Conservation (phyloP, 23 tunicate genomes). For the Ascidia mentula region DNA sequence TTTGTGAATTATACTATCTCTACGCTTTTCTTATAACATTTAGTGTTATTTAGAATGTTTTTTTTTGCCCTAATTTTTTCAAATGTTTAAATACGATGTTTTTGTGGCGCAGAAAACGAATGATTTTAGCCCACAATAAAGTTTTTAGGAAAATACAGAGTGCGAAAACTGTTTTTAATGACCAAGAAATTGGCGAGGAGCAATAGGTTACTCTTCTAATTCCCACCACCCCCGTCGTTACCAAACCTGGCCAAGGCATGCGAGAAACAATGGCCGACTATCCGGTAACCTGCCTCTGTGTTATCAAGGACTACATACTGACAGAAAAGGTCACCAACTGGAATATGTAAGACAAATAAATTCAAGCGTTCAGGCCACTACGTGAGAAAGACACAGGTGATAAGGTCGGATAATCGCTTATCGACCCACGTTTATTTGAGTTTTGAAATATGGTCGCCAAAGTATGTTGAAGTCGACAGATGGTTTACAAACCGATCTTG, state of each 20-base stretch:
- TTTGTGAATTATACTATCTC: no score
- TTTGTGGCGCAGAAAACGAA: no score
- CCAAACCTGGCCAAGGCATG: slow-evolving; percentile 3
- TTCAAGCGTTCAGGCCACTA: no score
- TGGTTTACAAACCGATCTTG: slow-evolving; percentile 71
- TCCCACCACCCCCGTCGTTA: not conserved
- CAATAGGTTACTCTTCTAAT: no score
- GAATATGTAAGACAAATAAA: not conserved
- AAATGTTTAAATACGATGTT: no score
- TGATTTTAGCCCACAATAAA: no score
- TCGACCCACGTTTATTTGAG: not conserved
- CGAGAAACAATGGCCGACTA: not conserved
- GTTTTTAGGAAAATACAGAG: no score
- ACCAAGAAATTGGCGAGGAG: no score
- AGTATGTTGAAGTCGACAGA: not conserved
- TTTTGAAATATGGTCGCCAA: not conserved
- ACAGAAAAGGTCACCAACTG: not conserved
- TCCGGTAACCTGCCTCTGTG: not conserved
- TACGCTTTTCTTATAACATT: no score
- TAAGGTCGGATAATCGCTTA: not conserved
- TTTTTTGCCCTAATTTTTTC: no score
- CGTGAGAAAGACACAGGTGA: not conserved
- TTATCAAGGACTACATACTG: slow-evolving; percentile 2
- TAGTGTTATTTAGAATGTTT: no score
- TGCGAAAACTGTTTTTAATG: no score